Conservation (phyloP, 2,888 invertebrate genomes). For the Cataglyphis rosenhaueri region DNA sequence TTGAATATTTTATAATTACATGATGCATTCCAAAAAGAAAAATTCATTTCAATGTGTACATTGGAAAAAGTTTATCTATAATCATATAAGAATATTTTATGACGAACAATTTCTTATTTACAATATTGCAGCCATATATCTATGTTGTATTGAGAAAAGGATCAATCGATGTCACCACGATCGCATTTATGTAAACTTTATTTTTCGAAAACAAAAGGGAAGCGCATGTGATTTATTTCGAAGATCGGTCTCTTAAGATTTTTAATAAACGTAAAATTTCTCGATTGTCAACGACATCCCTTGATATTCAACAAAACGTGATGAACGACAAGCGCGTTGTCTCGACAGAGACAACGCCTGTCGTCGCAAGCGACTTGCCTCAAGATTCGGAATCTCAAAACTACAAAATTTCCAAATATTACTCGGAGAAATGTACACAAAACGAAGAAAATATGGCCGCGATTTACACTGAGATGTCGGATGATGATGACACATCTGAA, state of each 20-base stretch:
- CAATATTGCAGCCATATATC: not conserved
- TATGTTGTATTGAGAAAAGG: not conserved
- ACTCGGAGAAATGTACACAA: not conserved
- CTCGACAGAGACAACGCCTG: not conserved
- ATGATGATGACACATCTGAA: slow-evolving; percentile 26
- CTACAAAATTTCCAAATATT: not conserved
- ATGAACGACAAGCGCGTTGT: slow-evolving; percentile 6
- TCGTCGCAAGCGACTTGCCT: not conserved
- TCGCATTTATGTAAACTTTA: not conserved
- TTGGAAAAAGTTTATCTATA: not conserved
- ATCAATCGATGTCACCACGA: not conserved
- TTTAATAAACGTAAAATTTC: not conserved
- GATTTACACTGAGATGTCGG: slow-evolving; percentile 4
- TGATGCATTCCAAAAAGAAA: not conserved
- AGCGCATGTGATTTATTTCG: slow-evolving; percentile 19
- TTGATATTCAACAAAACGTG: not conserved
- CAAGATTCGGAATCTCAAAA: not conserved
- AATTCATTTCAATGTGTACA: not conserved
- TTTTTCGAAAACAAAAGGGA: slow-evolving; percentile 21
- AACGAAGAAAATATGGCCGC: not conserved
- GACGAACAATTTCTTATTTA: not conserved
- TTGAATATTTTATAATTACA: not conserved
- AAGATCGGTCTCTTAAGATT: not conserved
- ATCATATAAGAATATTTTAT: not conserved
- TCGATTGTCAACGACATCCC: not conserved